Evolutionary conservation across 2,888 invertebrate species (phyloP).

Genomic region (Nemoura dubitans): DNA sequence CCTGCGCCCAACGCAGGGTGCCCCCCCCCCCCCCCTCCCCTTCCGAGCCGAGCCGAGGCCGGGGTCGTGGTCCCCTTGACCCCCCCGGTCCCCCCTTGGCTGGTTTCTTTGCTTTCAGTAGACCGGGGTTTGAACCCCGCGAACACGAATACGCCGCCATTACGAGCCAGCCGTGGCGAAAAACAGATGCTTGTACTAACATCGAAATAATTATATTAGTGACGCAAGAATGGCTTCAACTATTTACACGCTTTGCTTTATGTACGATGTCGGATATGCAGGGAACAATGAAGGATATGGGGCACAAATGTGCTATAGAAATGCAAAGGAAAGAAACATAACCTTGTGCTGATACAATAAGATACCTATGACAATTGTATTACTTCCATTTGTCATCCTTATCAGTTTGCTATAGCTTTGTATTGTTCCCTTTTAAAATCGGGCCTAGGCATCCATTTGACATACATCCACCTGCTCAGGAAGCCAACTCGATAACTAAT

Average conservation of each 20-base stretch:
- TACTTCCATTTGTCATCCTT: not conserved
- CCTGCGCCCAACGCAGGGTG: slow-evolving; percentile 35
- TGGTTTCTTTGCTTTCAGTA: not conserved
- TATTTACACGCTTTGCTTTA: not conserved
- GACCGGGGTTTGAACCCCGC: not conserved
- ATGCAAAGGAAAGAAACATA: not conserved
- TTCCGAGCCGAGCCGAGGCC: not conserved
- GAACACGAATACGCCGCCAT: not conserved
- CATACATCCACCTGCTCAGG: not conserved
- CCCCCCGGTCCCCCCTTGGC: not conserved
- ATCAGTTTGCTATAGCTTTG: not conserved
- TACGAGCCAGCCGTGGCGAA: not conserved
- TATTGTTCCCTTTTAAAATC: not conserved
- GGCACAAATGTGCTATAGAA: not conserved
- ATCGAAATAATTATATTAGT: slow-evolving; percentile 16
- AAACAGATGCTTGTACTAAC: not conserved
- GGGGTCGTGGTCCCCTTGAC: not conserved
- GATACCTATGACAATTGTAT: not conserved
- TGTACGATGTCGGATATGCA: not conserved
- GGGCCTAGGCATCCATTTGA: not conserved
- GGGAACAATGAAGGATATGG: not conserved
- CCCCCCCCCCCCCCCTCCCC: not conserved
- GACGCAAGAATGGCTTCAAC: slow-evolving; percentile 12
- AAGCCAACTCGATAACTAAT: not conserved
- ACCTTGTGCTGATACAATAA: not conserved